Evolutionary conservation across 2,113 vertebrate genomes (phyloP), one percentile per base, ranked within the genome.

Genomic region (Acinonyx jubatus): DNA sequence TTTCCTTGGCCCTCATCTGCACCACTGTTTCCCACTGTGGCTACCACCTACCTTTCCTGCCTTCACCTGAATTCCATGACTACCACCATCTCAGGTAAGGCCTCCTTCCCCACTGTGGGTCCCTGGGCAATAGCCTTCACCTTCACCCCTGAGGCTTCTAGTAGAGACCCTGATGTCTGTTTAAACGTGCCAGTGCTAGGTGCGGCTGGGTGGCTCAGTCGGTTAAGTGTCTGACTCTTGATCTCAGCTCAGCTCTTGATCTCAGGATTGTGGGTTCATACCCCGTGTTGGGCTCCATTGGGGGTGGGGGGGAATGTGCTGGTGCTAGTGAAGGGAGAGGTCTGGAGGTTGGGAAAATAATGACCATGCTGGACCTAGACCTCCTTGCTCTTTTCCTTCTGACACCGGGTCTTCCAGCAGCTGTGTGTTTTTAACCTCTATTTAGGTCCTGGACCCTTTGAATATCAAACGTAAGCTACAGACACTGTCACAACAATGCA

Each of bases 81-180:
- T 99, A 99, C 98, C 99, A 99, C 98, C 99, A 99, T 97, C 99
- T 99, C 98, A 99, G 98, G 99, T 99, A 98, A 78, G 99, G 85
- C 27, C 8, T n/a, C 4, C 7, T 11, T 89, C 61, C 66, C 29
- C 41, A 13, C 0, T 3, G 0, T 7, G 3, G 21, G 65, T 33
- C 31, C 31, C 0, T 33, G 4, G 29, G 27, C 90, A 38, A 0
- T n/a, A 45, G 45, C 29, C 36, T 19, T 73, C 33, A 52, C 36
- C 16, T 41, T 65, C 0, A 0, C 48, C 52, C 50, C n/a, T 57
- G 3, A n/a, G 25, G 25, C 27, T 50, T 48, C 74, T 29, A 18
- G 29, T 23, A 41, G 74, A 15, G 74, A 48, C 57, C 15, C n/a
- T 15, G 31, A 33, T 61, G 23, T 68, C 74, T 86, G 66, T 36